Evolutionary conservation across 2,113 vertebrate genomes (phyloP).

Genomic region (Capreolus pygargus): DNA sequence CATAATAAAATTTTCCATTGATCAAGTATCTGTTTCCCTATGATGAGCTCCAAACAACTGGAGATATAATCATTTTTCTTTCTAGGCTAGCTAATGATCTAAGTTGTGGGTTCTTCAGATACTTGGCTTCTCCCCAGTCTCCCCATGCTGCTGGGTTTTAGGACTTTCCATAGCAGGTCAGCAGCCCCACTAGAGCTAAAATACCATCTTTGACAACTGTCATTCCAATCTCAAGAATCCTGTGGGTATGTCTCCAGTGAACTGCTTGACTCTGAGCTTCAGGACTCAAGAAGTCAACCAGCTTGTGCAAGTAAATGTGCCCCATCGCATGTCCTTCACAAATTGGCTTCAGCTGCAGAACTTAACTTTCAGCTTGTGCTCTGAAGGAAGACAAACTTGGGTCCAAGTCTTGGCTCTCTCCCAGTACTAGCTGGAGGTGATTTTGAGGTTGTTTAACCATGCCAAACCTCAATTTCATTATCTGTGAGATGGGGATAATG

Average conservation of each 20-base stretch:
- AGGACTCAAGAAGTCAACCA: not conserved
- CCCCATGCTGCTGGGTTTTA: not conserved
- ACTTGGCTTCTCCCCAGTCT: not conserved
- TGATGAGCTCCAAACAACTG: slow-evolving; percentile 20
- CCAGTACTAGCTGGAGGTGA: not conserved
- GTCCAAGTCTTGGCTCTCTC: not conserved
- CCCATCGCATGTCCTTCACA: not conserved
- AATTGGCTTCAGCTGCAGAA: not conserved
- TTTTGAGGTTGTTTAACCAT: slow-evolving; percentile 20
- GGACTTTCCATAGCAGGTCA: not conserved
- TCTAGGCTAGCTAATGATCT: slow-evolving; percentile 1
- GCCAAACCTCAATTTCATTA: not conserved
- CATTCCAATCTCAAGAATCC: not conserved
- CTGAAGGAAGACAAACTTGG: not conserved
- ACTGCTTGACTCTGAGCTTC: not conserved
- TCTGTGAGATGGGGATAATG: not conserved
- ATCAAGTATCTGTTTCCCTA: slow-evolving; percentile 7
- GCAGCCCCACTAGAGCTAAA: slow-evolving; percentile 3
- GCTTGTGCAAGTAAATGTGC: not conserved
- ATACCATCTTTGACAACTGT: not conserved
- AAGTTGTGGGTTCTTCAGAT: not conserved
- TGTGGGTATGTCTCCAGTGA: not conserved
- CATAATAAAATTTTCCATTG: slow-evolving; percentile 28
- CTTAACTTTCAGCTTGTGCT: not conserved
- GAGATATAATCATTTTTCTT: slow-evolving; percentile 20